A percentile compares a stretch with the other conserved stretches of the same genome.
These are phyloP conservation scores for Lonchura striata DNA, from an alignment of 2,113 vertebrate species.

Conservation along the genomic window DNA sequence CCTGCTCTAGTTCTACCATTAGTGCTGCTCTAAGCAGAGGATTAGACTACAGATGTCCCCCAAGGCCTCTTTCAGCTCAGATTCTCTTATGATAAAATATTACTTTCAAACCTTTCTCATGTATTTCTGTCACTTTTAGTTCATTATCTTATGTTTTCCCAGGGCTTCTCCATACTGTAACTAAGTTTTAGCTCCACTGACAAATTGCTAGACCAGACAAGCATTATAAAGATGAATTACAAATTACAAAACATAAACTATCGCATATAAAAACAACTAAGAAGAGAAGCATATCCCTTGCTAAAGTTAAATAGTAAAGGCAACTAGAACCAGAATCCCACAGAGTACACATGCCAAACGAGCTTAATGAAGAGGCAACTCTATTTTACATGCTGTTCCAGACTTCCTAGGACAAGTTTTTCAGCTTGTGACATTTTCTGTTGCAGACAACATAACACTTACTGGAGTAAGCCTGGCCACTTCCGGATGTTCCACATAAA, in stretches of 20 bases:
- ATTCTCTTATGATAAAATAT: background rate
- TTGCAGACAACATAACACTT: constrained; percentile 12
- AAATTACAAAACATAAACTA: background rate
- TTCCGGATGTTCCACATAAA: constrained; percentile 90
- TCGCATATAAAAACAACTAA: background rate
- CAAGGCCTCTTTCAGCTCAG: background rate
- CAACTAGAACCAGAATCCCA: background rate
- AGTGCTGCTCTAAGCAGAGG: background rate
- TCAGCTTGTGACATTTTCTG: background rate
- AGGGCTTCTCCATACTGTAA: background rate
- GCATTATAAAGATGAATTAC: background rate
- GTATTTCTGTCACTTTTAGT: background rate
- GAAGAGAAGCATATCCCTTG: background rate
- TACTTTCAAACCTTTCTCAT: background rate
- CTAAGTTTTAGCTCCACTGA: background rate
- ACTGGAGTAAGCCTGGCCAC: constrained; percentile 86
- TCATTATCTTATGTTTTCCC: background rate
- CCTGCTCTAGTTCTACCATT: background rate
- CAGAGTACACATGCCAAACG: background rate
- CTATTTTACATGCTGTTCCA: background rate
- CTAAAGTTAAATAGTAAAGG: background rate
- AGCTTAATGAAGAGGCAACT: background rate
- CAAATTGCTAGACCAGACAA: background rate
- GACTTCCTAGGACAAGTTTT: background rate
- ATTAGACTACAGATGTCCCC: background rate